Base-by-base conservation (phyloP, 2,113 vertebrate species). In the Scomber colias region DNA sequence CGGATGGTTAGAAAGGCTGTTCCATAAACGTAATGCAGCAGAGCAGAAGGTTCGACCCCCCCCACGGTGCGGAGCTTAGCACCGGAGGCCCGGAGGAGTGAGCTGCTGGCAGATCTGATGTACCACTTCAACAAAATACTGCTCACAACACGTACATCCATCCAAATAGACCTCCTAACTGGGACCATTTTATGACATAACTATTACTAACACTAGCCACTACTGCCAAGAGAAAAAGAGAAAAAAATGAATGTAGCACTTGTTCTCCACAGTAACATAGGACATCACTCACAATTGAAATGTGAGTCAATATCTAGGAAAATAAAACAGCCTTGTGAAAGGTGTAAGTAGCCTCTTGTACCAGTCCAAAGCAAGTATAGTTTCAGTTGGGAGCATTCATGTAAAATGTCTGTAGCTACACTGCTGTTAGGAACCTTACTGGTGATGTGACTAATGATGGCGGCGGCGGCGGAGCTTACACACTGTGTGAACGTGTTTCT, bases 401-500 rank as follows among this genome's bases (percentile, higher is more conserved):
- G 73, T 75, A 83, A 90, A 87, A 87, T 77, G 56, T 69, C 80
- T 78, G 60, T 66, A 57, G 55, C 66, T 65, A 54, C 72, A 69
- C 82, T 31, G 69, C 81, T 81, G 71, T 45, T 66, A 53, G 70
- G 56, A 66, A 50, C 49, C 70, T 74, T 55, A 64, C 77, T 57
- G 30, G 35, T 77, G 81, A 21, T 83, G 84, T 89, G 87, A 86
- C 72, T 87, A 87, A 81, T 82, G 78, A 35, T 61, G 51, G n/a
- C n/a, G 51, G 63, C 56, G 35, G 31, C 31, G 60, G 61, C 49
- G 31, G 30, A 80, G 75, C 54, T 45, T 40, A 48, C 48, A 46
- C 46, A 59, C 53, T 24, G 59, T 16, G 54, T n/a, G 44, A 78
- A 71, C 55, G 48, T 71, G 51, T 75, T 78, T 70, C 67, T 75